These are phyloP conservation scores for Rhynchonycteris naso DNA, from an alignment of 2,797 vertebrate species.

Conservation along the genomic window DNA sequence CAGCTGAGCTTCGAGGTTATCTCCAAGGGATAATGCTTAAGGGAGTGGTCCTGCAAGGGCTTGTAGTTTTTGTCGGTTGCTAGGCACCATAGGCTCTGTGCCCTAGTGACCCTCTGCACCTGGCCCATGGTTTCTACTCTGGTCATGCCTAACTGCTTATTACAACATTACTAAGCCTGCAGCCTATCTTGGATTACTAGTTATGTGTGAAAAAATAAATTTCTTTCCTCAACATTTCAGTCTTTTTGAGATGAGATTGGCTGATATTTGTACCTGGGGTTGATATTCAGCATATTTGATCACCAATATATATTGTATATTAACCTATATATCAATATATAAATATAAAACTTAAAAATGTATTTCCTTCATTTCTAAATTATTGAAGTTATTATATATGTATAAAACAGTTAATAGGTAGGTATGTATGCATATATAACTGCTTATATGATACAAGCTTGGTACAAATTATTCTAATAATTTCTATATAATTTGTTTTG, in stretches of 20 bases:
- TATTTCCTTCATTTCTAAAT: slow-evolving; percentile 34
- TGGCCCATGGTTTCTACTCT: background rate
- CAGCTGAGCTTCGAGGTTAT: background rate
- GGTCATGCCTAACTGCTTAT: background rate
- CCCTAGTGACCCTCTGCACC: background rate
- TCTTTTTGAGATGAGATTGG: background rate
- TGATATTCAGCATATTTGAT: background rate
- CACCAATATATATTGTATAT: slow-evolving; percentile 5
- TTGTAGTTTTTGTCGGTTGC: background rate
- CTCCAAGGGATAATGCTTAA: background rate
- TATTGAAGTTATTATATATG: background rate
- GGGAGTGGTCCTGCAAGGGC: background rate
- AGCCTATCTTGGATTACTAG: background rate
- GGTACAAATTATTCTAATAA: slow-evolving; percentile 6
- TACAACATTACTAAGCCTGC: background rate
- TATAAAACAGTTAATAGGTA: background rate
- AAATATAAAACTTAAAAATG: background rate
- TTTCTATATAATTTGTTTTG: slow-evolving; percentile 31
- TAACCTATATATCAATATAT: background rate
- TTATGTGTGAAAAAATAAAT: background rate
- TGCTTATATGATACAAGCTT: slow-evolving; percentile 18
- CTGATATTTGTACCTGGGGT: background rate
- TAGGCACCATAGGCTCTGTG: background rate
- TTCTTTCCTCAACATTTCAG: background rate
- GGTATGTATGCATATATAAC: background rate